Evolutionary conservation across 1,140 invertebrate species (phyloP).

Genomic region (Drosophila tristis): DNA sequence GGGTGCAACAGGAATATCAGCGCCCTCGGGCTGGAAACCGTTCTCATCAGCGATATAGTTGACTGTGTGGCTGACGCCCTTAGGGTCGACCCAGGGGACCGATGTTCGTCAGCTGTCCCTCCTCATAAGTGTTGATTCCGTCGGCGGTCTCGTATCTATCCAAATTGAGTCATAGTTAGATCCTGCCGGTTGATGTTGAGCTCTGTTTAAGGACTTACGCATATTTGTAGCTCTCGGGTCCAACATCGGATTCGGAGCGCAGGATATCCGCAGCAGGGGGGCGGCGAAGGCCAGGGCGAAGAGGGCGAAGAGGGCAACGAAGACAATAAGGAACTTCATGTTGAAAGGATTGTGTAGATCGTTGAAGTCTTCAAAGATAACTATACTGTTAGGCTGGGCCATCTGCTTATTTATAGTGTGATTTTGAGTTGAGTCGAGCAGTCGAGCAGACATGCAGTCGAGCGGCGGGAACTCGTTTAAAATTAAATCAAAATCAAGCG

Average conservation of each 20-base stretch:
- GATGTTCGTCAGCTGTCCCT: not conserved
- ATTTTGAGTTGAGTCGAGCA: not conserved
- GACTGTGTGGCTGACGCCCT: slow-evolving; percentile 49
- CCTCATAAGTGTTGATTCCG: slow-evolving; percentile 85
- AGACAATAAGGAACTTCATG: slow-evolving; percentile 71
- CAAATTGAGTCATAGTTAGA: not conserved
- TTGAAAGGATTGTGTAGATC: slow-evolving; percentile 35
- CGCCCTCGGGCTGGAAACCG: slow-evolving; percentile 89
- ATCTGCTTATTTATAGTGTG: slow-evolving; percentile 12
- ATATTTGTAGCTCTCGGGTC: slow-evolving; percentile 38
- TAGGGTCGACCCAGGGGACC: slow-evolving; percentile 40
- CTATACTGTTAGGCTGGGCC: slow-evolving; percentile 17
- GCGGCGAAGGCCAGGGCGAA: slow-evolving; percentile 32
- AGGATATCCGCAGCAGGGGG: too few relatives aligned
- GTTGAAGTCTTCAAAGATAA: slow-evolving; percentile 44
- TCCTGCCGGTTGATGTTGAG: not conserved
- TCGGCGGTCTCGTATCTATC: slow-evolving; percentile 87
- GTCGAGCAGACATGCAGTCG: too few relatives aligned
- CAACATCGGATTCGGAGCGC: slow-evolving; percentile 67
- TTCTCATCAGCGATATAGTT: slow-evolving; percentile 84
- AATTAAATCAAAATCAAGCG: slow-evolving; percentile 1
- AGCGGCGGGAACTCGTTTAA: slow-evolving; percentile 10
- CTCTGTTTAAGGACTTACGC: slow-evolving; percentile 80
- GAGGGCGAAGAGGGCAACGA: slow-evolving; percentile 53
- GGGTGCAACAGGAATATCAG: slow-evolving; percentile 86